phyloP scores from a whole-genome alignment of 2,113 vertebrate species.

The Neogale vison region DNA sequence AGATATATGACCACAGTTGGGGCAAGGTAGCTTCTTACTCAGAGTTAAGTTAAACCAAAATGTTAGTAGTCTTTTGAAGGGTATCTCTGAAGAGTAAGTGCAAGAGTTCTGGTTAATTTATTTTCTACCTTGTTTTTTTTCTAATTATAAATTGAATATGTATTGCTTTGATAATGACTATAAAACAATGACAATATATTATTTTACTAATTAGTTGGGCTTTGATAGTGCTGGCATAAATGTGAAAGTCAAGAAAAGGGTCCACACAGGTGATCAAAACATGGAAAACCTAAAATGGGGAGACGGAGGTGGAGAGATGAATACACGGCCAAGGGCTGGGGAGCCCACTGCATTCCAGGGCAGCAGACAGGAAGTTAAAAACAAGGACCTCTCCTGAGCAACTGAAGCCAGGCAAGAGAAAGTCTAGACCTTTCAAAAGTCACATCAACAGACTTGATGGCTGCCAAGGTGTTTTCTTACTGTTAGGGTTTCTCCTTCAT shows the following conservation, averaged over 20 bases:
- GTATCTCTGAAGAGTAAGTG: background rate
- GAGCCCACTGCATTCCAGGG: background rate
- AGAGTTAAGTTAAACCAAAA: conserved; percentile 22
- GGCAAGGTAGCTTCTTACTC: background rate
- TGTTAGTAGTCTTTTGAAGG: background rate
- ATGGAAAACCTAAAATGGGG: background rate
- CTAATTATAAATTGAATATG: background rate
- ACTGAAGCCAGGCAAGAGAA: background rate
- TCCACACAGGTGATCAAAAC: background rate
- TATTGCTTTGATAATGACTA: background rate
- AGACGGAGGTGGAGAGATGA: background rate
- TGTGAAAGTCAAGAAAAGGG: background rate
- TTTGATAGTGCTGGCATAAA: background rate
- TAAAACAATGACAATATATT: background rate
- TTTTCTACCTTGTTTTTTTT: background rate
- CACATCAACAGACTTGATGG: background rate
- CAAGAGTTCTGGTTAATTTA: background rate
- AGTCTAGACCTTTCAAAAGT: background rate
- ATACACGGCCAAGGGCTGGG: background rate
- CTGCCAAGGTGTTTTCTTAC: background rate
- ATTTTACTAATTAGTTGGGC: background rate
- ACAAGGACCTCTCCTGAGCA: background rate
- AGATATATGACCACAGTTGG: background rate
- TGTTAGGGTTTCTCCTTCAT: background rate
- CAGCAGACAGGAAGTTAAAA: background rate